Percentiles rank a stretch among this genome's conserved stretches.
phyloP scores from a whole-genome alignment of 2,113 vertebrate genomes.

The Sorex fumeus region DNA sequence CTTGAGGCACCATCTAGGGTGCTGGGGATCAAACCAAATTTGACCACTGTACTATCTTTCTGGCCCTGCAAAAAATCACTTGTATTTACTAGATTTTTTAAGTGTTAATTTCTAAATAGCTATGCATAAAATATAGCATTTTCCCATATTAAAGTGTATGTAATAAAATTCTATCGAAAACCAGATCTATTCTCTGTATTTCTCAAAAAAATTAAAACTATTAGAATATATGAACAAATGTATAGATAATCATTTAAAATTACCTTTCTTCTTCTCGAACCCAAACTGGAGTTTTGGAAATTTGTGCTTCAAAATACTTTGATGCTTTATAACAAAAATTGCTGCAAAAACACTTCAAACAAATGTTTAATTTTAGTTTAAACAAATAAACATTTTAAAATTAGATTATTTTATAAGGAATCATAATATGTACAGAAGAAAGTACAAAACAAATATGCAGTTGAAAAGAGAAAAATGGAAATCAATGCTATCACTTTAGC shows the following conservation, averaged over 20 bases:
- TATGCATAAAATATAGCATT: conserved; percentile 58
- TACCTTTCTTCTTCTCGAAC: conserved; percentile 94
- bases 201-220: conserved; percentile 52
- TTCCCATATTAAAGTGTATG: background rate
- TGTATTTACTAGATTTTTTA: conserved; percentile 56
- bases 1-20: too few species aligned
- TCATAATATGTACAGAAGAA: conserved; percentile 9
- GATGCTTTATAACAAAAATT: conserved; percentile 98
- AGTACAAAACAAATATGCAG: conserved; percentile 44
- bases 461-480: conserved; percentile 54
- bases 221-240: conserved; percentile 4
- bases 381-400: background rate
- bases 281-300: conserved; percentile 95
- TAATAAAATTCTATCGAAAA: conserved; percentile 54
- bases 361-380: background rate
- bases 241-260: conserved; percentile 64
- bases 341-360: conserved; percentile 95
- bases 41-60: too few species aligned
- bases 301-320: conserved; percentile 95
- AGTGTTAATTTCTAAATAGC: conserved; percentile 47
- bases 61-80: background rate
- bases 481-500: background rate
- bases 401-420: conserved; percentile 47
- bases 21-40: too few species aligned
- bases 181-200: background rate